Evolutionary conservation across 2,797 vertebrate genomes (phyloP), one percentile per base, ranked within the genome.

Genomic region (Sebastes vulpes): DNA sequence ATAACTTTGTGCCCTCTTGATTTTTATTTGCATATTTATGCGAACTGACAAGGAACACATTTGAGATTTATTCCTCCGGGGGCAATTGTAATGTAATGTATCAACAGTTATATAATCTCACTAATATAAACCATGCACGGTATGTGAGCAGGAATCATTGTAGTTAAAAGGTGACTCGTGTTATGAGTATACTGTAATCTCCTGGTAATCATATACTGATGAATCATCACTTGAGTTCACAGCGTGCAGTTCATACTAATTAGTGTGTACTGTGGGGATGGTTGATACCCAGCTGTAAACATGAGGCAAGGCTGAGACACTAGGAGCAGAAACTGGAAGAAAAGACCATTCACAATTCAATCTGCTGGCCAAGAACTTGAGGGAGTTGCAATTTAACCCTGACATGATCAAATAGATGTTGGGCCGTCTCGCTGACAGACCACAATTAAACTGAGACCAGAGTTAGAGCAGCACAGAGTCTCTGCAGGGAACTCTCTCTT

Each of bases 81-180:
- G 69, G 63, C 20, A 48, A 46, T 6, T 53, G 12, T 25, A 29
- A 42, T 59, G n/a, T 29, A 59, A 79, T 65, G 28, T 56, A 29
- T 60, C 6, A 54, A 26, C 14, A 54, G 23, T 71, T 46, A 59
- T 25, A 46, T 59, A 11, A 29, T 28, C 16, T 4, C 28, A n/a
- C 32, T 65, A 48, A 48, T 56, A 18, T 56, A 12, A 79, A 50
- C n/a, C 3, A 12, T 70, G 4, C 18, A 16, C 2, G 28, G 38
- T 58, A 42, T 59, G 42, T 65, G 65, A 81, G 59, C 59, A 65
- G 60, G 72, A 75, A 65, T 71, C n/a, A 71, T 31, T 59, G 61
- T 32, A 32, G 58, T 53, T 65, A 70, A 75, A 46, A 58, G 53
- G 31, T 75, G 72, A 81, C 59, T 71, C 26, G 11, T 59, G 18